phyloP scores from a whole-genome alignment of 2,113 vertebrate genomes.

The Colossoma macropomum region DNA sequence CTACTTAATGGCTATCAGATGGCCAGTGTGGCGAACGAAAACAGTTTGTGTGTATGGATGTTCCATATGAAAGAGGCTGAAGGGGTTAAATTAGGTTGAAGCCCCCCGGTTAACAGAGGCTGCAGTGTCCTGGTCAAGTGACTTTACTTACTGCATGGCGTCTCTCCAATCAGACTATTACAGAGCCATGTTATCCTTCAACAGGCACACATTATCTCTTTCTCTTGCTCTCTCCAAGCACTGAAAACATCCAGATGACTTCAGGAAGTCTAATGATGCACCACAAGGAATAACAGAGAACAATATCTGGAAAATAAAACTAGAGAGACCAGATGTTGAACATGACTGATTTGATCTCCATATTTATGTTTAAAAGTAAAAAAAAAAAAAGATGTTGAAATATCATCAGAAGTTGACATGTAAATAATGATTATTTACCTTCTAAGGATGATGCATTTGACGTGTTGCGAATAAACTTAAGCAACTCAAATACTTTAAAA shows the following conservation, averaged over 20 bases:
- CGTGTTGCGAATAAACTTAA: too few species aligned
- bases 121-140: slow-evolving; percentile 71
- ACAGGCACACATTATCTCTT: not conserved
- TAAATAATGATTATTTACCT: too few species aligned
- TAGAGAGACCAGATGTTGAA: too few species aligned
- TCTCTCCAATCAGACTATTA: slow-evolving; percentile 62
- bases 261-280: not conserved
- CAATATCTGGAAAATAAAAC: too few species aligned
- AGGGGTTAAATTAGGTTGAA: slow-evolving; percentile 18
- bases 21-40: not conserved
- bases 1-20: slow-evolving; percentile 69
- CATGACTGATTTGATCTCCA: too few species aligned
- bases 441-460: too few species aligned
- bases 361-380: too few species aligned
- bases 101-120: slow-evolving; percentile 52
- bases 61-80: not conserved
- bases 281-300: not conserved
- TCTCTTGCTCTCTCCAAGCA: not conserved
- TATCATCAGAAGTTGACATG: too few species aligned
- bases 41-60: not conserved
- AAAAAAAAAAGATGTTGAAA: too few species aligned
- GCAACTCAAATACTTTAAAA: too few species aligned
- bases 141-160: slow-evolving; percentile 66
- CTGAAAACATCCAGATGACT: not conserved
- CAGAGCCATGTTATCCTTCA: slow-evolving; percentile 27